Conservation (phyloP, 1,140 invertebrate genomes). For the Phymorhynchus buccinoides region DNA sequence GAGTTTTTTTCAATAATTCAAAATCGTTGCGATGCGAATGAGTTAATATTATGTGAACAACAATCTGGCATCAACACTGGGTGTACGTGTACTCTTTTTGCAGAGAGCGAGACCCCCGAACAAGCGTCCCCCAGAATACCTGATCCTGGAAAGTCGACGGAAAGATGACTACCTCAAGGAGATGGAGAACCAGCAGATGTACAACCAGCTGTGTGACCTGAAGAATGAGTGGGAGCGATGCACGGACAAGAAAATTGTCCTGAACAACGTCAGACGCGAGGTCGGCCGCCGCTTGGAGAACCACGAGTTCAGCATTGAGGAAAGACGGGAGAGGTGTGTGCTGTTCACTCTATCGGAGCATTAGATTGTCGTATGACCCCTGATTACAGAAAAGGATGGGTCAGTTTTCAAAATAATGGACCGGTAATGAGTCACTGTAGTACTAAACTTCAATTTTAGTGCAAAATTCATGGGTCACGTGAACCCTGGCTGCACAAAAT, state of each 20-base stretch:
- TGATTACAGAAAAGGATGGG: too few species aligned
- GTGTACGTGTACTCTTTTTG: conserved; percentile 48
- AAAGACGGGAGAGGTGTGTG: conserved; percentile 68
- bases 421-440: too few species aligned
- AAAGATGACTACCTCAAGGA: conserved; percentile 64
- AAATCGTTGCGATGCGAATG: too few species aligned
- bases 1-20: too few species aligned
- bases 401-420: too few species aligned
- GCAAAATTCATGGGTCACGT: too few species aligned
- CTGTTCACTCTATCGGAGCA: not conserved
- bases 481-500: too few species aligned
- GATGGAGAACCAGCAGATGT: conserved; percentile 58
- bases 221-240: conserved; percentile 70
- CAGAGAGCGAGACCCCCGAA: conserved; percentile 66
- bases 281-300: conserved; percentile 59
- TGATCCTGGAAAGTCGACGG: conserved; percentile 67
- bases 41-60: too few species aligned
- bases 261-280: conserved; percentile 62
- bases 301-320: conserved; percentile 66
- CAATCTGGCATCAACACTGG: too few species aligned
- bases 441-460: too few species aligned
- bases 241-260: conserved; percentile 66
- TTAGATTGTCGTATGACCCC: not conserved
- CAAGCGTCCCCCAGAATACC: conserved; percentile 64
- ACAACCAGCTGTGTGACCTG: conserved; percentile 65